phyloP scores from a whole-genome alignment of 2,888 invertebrate genomes.

The Plagiodera versicolora region DNA sequence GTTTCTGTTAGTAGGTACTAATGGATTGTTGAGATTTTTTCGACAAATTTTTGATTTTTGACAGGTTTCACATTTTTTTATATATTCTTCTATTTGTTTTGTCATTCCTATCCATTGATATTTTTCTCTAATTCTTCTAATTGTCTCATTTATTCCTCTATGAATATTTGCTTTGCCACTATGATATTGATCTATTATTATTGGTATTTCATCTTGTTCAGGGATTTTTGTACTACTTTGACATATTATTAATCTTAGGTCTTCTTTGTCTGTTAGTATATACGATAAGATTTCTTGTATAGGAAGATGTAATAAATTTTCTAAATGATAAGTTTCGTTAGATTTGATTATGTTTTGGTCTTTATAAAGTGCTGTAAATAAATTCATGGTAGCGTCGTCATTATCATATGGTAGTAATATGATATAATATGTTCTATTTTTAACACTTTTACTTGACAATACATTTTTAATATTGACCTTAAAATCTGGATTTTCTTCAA shows the following conservation, averaged over 20 bases:
- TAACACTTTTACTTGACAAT: background rate
- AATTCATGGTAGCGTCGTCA: too few relatives aligned
- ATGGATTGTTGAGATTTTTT: background rate
- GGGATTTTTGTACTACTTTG: background rate
- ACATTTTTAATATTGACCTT: background rate
- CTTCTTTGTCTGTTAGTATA: background rate
- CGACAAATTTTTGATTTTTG: background rate
- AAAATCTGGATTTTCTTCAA: background rate
- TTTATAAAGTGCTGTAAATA: background rate
- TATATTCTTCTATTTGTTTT: background rate
- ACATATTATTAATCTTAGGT: background rate
- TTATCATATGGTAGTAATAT: background rate
- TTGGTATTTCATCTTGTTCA: background rate
- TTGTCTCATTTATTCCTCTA: conserved; percentile 5
- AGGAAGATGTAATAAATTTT: background rate
- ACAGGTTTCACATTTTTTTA: conserved; percentile 1
- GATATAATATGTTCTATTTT: background rate
- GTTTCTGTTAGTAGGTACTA: background rate
- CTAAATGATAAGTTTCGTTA: background rate
- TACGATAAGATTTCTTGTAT: background rate
- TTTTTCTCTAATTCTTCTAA: background rate
- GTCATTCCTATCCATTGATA: background rate
- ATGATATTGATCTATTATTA: conserved; percentile 5
- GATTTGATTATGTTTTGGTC: background rate
- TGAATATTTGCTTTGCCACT: background rate